Percentiles rank a stretch among this genome's conserved stretches.
Evolutionary conservation across 2,113 vertebrate genomes (phyloP).

Genomic region (Phyllostomus hastatus): DNA sequence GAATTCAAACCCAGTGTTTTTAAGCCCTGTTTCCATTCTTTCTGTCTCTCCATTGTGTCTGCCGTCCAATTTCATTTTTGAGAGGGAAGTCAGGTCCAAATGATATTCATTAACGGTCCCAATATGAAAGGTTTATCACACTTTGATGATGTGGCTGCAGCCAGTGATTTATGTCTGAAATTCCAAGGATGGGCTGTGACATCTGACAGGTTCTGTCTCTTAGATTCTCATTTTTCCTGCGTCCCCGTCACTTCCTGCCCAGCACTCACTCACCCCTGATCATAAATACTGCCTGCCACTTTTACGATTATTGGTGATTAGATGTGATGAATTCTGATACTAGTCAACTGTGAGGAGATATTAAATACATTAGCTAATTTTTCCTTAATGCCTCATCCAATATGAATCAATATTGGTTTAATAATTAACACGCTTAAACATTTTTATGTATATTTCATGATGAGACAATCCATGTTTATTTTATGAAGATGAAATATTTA

Average conservation of each 20-base stretch:
- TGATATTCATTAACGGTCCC: slow-evolving; percentile 53
- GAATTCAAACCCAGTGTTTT: neutral
- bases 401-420: slow-evolving; percentile 89
- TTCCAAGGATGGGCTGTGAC: neutral
- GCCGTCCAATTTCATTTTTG: slow-evolving; percentile 2
- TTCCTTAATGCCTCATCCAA: slow-evolving; percentile 84
- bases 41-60: neutral
- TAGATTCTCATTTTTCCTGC: slow-evolving; percentile 54
- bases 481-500: slow-evolving; percentile 88
- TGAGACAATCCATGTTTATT: slow-evolving; percentile 84
- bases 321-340: slow-evolving; percentile 85
- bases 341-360: slow-evolving; percentile 79
- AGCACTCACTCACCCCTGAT: slow-evolving; percentile 31
- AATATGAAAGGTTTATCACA: slow-evolving; percentile 65
- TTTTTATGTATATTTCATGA: slow-evolving; percentile 88
- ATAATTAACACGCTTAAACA: slow-evolving; percentile 89
- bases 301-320: slow-evolving; percentile 86
- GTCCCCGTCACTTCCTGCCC: slow-evolving; percentile 54
- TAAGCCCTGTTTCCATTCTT: neutral
- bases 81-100: slow-evolving; percentile 31
- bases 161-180: slow-evolving; percentile 62
- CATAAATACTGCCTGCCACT: slow-evolving; percentile 81
- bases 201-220: slow-evolving; percentile 49
- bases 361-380: slow-evolving; percentile 86
- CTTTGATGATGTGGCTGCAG: slow-evolving; percentile 36